Evolutionary conservation across 2,888 invertebrate species (phyloP), one percentile per base, ranked within the genome.

Genomic region (Tholera decimalis): DNA sequence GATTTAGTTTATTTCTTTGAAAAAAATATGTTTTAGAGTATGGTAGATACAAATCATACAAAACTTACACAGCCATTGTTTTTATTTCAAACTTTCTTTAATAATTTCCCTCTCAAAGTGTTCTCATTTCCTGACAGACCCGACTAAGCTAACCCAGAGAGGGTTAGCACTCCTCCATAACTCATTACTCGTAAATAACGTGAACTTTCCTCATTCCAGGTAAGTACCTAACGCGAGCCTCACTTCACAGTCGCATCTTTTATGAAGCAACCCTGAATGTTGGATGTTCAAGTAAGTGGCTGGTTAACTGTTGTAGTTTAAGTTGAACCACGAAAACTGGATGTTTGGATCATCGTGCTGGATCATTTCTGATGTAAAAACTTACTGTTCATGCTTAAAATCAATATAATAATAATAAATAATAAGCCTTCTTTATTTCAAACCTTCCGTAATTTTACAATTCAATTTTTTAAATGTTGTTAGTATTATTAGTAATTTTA

Each of bases 171-270:
- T n/a, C 37, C 49, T 37, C 24, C 60, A 66, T 51, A 76, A 59
- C 59, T 59, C 50, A 66, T 53, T 51, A 53, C 41, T 33, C 33
- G 46, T 58, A 47, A 66, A 67, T 74, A 60, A 71, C 63, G 47
- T 37, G 37, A 80, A 83, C 66, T 84, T 82, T 71, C 79, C 76
- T 79, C 73, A 71, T 84, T 84, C n/a, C 84, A 84, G 84, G 84
- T 84, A 83, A 84, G 84, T 77, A 76, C 49, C 39, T 39, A 20
- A 24, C 55, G 7, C 26, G 51, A 43, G 51, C 15, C n/a, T 39
- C 44, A 53, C 41, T 20, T 44, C 35, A 49, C 41, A 30, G 22
- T 35, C 47, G 41, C 69, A 75, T 81, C 67, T 63, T 54, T 66
- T 71, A 77, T 79, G 73, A 55, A 68, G 13, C 43, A 9, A 26